Percentiles rank a stretch among this genome's conserved stretches.
These are phyloP conservation scores for Yasuhikotakia modesta DNA, from an alignment of 2,797 vertebrate genomes.

Conservation along the genomic window DNA sequence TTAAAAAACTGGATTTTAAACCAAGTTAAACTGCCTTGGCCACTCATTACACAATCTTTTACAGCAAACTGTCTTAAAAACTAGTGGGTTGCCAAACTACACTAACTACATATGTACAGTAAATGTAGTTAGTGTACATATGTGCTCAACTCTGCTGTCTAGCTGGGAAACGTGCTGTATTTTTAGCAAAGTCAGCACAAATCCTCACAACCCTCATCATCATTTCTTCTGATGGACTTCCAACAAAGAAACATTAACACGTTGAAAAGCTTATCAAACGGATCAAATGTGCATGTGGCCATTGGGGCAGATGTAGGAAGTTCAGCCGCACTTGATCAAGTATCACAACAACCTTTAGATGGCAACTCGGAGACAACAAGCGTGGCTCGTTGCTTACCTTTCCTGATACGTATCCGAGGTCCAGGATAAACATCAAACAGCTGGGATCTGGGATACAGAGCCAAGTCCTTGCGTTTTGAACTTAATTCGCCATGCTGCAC, in stretches of 20 bases:
- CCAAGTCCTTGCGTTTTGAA: slow-evolving; percentile 29
- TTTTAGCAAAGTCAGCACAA: neutral
- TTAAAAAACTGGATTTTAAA: too few relatives aligned
- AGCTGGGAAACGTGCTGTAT: neutral
- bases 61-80: neutral
- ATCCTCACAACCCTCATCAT: neutral
- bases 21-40: too few relatives aligned
- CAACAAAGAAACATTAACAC: neutral
- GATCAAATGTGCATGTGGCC: slow-evolving; percentile 24
- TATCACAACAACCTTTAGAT: slow-evolving; percentile 45
- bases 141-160: neutral
- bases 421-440: slow-evolving; percentile 55
- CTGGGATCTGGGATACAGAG: slow-evolving; percentile 45
- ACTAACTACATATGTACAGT: neutral
- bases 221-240: neutral
- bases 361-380: slow-evolving; percentile 33
- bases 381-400: slow-evolving; percentile 43
- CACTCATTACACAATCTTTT: neutral
- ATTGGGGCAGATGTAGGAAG: slow-evolving; percentile 40
- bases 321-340: slow-evolving; percentile 34
- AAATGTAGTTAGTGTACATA: too few relatives aligned
- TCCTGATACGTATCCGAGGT: slow-evolving; percentile 17
- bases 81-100: too few relatives aligned
- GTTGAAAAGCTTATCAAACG: slow-evolving; percentile 61
- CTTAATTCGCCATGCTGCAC: slow-evolving; percentile 52